Conservation (phyloP, 2,113 vertebrate species). For the Corvus moneduloides region DNA sequence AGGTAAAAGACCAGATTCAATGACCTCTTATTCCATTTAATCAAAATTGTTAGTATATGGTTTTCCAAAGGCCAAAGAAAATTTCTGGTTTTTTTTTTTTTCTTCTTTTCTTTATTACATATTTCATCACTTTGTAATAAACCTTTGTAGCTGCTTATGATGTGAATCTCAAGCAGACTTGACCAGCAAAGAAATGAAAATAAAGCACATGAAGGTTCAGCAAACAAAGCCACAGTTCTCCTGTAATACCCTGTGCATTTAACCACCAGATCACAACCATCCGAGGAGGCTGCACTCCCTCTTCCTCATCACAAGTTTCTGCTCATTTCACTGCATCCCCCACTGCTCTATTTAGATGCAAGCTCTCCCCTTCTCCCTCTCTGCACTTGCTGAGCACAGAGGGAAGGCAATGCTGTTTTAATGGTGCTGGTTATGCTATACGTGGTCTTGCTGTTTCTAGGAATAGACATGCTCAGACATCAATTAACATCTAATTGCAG, state of each 20-base stretch:
- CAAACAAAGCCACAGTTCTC: conserved; percentile 9
- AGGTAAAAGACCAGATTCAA: conserved; percentile 48
- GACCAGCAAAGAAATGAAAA: conserved; percentile 19
- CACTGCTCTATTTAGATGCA: background rate
- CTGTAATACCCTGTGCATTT: background rate
- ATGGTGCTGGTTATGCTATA: conserved; percentile 53
- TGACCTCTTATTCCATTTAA: conserved; percentile 57
- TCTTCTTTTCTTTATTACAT: background rate
- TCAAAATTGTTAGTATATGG: conserved; percentile 45
- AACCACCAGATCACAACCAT: background rate
- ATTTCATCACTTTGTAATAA: conserved; percentile 42
- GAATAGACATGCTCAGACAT: conserved; percentile 67
- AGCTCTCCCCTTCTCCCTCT: background rate
- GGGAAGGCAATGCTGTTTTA: conserved; percentile 44
- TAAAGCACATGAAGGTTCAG: background rate
- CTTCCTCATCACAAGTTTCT: background rate
- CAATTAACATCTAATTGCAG: conserved; percentile 69
- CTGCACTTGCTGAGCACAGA: background rate
- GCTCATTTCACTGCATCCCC: background rate
- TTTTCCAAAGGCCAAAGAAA: conserved; percentile 50
- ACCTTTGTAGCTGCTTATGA: conserved; percentile 15
- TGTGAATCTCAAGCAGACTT: conserved; percentile 6
- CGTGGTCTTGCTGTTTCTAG: conserved; percentile 52
- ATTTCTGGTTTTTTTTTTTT: background rate
- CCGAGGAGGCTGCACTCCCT: background rate